These are phyloP conservation scores for Meandrusa payeni DNA, from an alignment of 2,888 invertebrate species.

Conservation along the genomic window DNA sequence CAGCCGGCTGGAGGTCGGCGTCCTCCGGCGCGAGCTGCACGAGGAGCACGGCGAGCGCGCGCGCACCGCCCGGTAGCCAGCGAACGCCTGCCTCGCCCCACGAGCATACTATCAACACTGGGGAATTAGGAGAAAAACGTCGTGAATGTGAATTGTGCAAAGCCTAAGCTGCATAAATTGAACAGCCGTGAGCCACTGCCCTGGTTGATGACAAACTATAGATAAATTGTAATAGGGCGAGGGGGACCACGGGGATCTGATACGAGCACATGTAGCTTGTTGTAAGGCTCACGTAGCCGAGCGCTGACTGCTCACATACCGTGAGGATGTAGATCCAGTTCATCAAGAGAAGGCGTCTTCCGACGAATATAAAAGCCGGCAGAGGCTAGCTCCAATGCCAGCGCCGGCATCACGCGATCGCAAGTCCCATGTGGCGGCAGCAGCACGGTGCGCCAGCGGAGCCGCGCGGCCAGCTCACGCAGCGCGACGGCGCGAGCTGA, in stretches of 20 bases:
- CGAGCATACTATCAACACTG: slow-evolving; percentile 20
- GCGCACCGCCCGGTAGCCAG: slow-evolving; percentile 9
- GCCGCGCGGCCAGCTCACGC: slow-evolving; percentile 37
- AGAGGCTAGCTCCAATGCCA: slow-evolving; percentile 35
- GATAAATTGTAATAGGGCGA: too few species aligned
- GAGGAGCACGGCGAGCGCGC: slow-evolving; percentile 21
- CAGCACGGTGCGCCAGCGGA: slow-evolving; percentile 48
- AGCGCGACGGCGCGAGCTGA: slow-evolving; percentile 35
- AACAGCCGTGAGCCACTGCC: too few species aligned
- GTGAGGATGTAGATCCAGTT: slow-evolving; percentile 9
- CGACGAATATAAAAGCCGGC: slow-evolving; percentile 36
- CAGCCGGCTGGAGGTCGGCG: slow-evolving; percentile 23
- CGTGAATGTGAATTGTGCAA: too few species aligned
- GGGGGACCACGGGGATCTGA: too few species aligned
- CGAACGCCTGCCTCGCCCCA: slow-evolving; percentile 39
- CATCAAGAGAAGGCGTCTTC: slow-evolving; percentile 14
- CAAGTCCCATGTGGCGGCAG: slow-evolving; percentile 37
- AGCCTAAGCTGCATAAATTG: too few species aligned
- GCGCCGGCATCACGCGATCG: slow-evolving; percentile 28
- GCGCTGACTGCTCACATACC: too few species aligned
- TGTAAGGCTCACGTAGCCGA: too few species aligned
- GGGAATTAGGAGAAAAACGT: too few species aligned
- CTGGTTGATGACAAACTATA: too few species aligned
- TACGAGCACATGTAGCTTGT: too few species aligned
- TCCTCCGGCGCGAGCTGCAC: slow-evolving; percentile 32